phyloP scores from a whole-genome alignment of 2,797 vertebrate species.

The Poeciliopsis infans region DNA sequence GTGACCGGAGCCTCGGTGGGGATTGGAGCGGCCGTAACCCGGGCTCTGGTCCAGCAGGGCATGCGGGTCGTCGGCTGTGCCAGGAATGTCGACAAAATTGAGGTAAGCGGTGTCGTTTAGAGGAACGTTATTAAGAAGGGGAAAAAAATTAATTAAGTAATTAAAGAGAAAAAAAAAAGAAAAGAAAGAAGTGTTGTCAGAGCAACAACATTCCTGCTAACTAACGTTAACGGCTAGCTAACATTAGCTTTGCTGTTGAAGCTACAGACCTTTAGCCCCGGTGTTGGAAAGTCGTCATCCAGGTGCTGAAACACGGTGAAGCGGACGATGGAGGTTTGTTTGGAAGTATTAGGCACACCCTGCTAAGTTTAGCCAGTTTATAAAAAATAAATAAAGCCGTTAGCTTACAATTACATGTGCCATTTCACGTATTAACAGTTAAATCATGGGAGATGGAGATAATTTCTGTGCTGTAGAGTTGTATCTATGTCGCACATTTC shows the following conservation, averaged over 20 bases:
- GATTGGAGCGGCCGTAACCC: slow-evolving; percentile 91
- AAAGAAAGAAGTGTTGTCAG: background rate
- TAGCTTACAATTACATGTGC: background rate
- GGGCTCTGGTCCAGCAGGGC: slow-evolving; percentile 92
- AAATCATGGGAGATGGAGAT: background rate
- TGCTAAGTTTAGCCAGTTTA: background rate
- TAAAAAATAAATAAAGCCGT: background rate
- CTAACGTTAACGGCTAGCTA: slow-evolving; percentile 56
- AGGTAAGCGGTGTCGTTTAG: slow-evolving; percentile 78
- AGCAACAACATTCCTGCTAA: slow-evolving; percentile 51
- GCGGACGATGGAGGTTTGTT: background rate
- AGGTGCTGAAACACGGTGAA: background rate
- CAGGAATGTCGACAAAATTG: slow-evolving; percentile 91
- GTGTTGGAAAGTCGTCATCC: background rate
- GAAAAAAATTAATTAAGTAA: no score
- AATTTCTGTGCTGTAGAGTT: background rate
- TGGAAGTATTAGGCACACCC: background rate
- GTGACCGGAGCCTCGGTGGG: slow-evolving; percentile 94
- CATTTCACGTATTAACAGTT: background rate
- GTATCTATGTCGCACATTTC: background rate
- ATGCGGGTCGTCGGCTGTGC: slow-evolving; percentile 95
- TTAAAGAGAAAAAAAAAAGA: no score
- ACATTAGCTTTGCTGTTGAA: slow-evolving; percentile 59
- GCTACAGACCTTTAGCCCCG: slow-evolving; percentile 30
- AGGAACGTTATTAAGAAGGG: background rate